Evolutionary conservation across 2,113 vertebrate genomes (phyloP).

Genomic region (Platysteira castanea): DNA sequence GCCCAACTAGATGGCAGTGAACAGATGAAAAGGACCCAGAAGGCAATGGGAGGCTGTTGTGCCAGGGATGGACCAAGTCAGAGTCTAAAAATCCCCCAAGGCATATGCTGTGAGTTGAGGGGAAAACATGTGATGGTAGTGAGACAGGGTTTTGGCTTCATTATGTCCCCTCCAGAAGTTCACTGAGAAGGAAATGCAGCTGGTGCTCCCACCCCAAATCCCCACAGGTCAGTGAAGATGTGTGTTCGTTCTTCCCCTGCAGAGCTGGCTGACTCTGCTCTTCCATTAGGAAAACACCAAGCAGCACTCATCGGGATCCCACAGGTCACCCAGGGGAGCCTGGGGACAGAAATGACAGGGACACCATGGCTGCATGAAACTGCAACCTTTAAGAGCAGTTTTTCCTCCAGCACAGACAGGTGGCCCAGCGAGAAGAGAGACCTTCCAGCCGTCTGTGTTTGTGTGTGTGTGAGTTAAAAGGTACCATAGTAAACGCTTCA

Average conservation of each 20-base stretch:
- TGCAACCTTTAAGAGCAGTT: neutral
- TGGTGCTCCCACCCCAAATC: neutral
- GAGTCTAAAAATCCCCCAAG: neutral
- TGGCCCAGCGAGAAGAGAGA: neutral
- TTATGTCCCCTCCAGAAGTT: neutral
- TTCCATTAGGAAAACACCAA: neutral
- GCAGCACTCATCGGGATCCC: rapidly evolving
- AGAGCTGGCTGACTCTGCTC: rapidly evolving
- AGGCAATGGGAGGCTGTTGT: neutral
- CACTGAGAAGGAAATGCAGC: neutral
- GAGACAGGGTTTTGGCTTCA: neutral
- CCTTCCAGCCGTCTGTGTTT: rapidly evolving
- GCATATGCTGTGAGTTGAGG: neutral
- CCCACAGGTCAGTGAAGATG: neutral
- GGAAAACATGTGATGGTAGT: rapidly evolving
- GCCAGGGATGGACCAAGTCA: neutral
- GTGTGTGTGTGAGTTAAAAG: neutral
- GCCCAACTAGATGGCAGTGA: neutral
- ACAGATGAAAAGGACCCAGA: neutral
- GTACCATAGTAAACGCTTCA: neutral
- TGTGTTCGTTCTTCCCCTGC: rapidly evolving
- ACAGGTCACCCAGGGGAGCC: neutral
- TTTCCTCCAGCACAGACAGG: neutral
- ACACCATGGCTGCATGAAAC: rapidly evolving
- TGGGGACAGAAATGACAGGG: neutral